Evolutionary conservation across 2,797 vertebrate genomes (phyloP), one percentile per base, ranked within the genome.

Genomic region (Sandelia bainsii): DNA sequence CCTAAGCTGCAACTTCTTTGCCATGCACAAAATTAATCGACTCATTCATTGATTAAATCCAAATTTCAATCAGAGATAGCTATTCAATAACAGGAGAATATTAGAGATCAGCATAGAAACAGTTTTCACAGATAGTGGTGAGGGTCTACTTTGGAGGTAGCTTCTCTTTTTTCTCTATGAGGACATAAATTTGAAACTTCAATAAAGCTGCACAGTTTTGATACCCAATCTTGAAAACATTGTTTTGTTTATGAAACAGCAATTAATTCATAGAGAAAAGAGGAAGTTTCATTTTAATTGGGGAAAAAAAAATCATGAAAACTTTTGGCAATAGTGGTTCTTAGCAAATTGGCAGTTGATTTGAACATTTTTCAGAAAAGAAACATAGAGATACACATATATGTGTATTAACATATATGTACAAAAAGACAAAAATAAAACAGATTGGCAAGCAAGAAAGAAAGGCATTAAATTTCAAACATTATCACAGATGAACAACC

Each of bases 1-100:
- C 98, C 98, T 99, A 99, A 98, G 95, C 97, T 99, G 97, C 98
- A 99, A 99, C 98, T 99, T 98, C 96, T 99, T 97, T 96, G 95
- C 96, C 97, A 98, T 98, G 98, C 98, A 99, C 96, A 96, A 64
- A 82, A 91, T 93, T 80, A 88, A 92, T 83, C 64, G 63, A 79
- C 85, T 87, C 62, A 85, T 93, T 94, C 89, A 44, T 75, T 66
- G 56, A 63, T 91, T 90, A 91, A 86, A 94, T 95, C 89, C 87
- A 80, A 90, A 91, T 91, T 87, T 80, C 63, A 78, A 83, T 86
- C 63, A 72, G 84, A 78, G 83, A 84, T 88, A 88, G 56, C 94
- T 93, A 89, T 93, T 89, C 68, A 90, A 91, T 93, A 79, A 93
- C 83, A 94, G 93, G 88, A 93, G 91, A 84, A 44, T 91, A 93